Evolutionary conservation across 2,113 vertebrate species (phyloP), one percentile per base, ranked within the genome.

Genomic region (Vimba vimba): DNA sequence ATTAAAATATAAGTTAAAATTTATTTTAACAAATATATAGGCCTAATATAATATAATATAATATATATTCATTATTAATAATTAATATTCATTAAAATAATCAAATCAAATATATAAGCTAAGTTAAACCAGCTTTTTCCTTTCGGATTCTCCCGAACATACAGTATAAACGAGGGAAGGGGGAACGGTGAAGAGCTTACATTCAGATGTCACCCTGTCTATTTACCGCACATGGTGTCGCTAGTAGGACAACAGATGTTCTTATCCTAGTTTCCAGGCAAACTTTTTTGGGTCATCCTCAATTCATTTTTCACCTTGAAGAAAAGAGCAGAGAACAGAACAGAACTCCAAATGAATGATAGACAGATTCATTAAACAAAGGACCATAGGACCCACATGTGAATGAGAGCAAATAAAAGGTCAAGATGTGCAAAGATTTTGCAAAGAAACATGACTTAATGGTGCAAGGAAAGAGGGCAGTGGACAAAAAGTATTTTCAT

Each of bases 281-380:
- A 90, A 88, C 80, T 89, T 89, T 90, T 89, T 87, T 86, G 82
- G 87, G 88, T 86, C 47, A 84, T 84, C 86, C 87, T 87, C 39
- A 62, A 87, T 90, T 87, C 86, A 50, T 59, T 75, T 75, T 52
- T 88, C 85, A 87, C 81, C 85, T 87, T 86, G 81, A 85, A 81
- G 77, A 79, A 68, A 86, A 81, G 73, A 50, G 47, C 57, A 43
- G 74, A 75, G 50, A 76, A 66, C 79, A 79, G 21, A 85, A 57
- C 66, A 39, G 55, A 27, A 71, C 60, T 85, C 52, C 1, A 47
- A 78, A 71, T 74, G 45, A 86, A 55, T 27, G 47, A 83, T n/a
- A 36, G 76, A 73, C 52, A 73, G 47, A 59, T 55, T 55, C 71
- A 50, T 73, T 59, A 57, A 68, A 60, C 64, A 69, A 36, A 64